These are phyloP conservation scores for Parauchenoglanis punctatus DNA, from an alignment of 2,797 vertebrate species.

Conservation along the genomic window DNA sequence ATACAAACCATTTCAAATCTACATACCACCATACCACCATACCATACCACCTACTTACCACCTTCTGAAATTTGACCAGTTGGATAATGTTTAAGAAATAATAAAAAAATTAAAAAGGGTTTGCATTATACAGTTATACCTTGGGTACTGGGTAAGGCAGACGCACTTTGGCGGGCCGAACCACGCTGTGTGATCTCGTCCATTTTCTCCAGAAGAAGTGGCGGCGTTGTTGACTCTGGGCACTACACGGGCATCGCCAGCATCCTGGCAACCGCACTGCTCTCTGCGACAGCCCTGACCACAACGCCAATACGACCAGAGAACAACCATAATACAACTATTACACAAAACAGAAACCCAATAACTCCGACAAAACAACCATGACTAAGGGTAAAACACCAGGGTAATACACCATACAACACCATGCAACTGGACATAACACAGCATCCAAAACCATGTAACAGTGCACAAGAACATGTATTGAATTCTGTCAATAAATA, in stretches of 20 bases:
- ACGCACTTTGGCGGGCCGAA: slow-evolving; percentile 71
- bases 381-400: background rate
- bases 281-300: slow-evolving; percentile 43
- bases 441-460: background rate
- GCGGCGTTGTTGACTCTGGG: slow-evolving; percentile 60
- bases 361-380: slow-evolving; percentile 6
- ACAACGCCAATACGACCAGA: slow-evolving; percentile 6
- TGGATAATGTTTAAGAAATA: background rate
- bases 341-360: slow-evolving; percentile 9
- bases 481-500: background rate
- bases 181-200: slow-evolving; percentile 68
- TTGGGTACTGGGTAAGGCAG: slow-evolving; percentile 73
- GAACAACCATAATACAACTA: slow-evolving; percentile 12
- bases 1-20: background rate
- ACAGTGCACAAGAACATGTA: background rate
- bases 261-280: slow-evolving; percentile 13
- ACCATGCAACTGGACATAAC: background rate
- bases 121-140: slow-evolving; percentile 59
- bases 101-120: background rate
- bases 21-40: background rate
- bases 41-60: background rate
- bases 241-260: slow-evolving; percentile 27
- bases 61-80: background rate
- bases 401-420: background rate
- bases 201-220: slow-evolving; percentile 78